phyloP scores from a whole-genome alignment of 2,888 invertebrate species.

The Cecidostiba fungosa region DNA sequence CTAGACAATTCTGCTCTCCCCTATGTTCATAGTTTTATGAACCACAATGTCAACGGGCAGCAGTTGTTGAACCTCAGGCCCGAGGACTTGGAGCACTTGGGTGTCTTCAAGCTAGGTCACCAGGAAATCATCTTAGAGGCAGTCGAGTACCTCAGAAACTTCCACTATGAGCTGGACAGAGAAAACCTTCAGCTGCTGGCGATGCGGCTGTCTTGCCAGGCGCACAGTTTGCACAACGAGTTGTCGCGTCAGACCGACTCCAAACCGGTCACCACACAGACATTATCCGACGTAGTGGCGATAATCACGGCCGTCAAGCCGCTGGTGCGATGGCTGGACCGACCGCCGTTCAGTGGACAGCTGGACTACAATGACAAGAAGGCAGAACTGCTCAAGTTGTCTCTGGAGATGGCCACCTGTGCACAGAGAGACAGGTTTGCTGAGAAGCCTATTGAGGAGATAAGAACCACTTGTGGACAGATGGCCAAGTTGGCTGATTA shows the following conservation, averaged over 20 bases:
- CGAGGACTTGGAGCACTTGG: conserved; percentile 93
- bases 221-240: conserved; percentile 89
- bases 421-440: conserved; percentile 96
- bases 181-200: conserved; percentile 96
- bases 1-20: conserved; percentile 89
- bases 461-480: conserved; percentile 87
- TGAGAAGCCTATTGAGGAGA: conserved; percentile 90
- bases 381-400: conserved; percentile 87
- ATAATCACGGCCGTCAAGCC: conserved; percentile 92
- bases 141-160: conserved; percentile 93
- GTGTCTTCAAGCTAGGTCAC: conserved; percentile 93
- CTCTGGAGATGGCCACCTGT: conserved; percentile 93
- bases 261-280: conserved; percentile 88
- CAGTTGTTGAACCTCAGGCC: conserved; percentile 92
- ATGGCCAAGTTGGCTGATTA: conserved; percentile 91
- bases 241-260: conserved; percentile 82
- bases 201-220: conserved; percentile 90
- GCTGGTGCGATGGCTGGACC: conserved; percentile 94
- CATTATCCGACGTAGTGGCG: conserved; percentile 92
- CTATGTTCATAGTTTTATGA: conserved; percentile 90
- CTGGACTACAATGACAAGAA: conserved; percentile 87
- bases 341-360: conserved; percentile 85
- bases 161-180: conserved; percentile 94
- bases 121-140: conserved; percentile 96
- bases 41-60: conserved; percentile 91